These are phyloP conservation scores for Schizotus pectinicornis DNA, from an alignment of 2,888 invertebrate species.

Conservation along the genomic window DNA sequence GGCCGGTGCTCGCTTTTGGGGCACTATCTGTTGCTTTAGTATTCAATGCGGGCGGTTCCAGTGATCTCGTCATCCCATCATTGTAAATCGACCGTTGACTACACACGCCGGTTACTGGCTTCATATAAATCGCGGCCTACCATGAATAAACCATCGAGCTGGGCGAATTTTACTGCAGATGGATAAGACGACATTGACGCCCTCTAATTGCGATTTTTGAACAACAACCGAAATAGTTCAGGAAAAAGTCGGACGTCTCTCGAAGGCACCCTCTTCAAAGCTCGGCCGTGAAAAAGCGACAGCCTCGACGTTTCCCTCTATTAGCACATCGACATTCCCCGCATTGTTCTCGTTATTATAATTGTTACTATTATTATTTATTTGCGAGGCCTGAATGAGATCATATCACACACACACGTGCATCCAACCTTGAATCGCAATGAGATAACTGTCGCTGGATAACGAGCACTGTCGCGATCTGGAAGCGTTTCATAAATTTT, in stretches of 20 bases:
- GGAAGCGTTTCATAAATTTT: neutral
- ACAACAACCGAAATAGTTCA: no score
- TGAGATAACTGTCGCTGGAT: no score
- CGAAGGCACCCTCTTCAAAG: no score
- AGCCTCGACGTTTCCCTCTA: no score
- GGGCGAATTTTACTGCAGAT: conserved; percentile 25
- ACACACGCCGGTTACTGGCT: conserved; percentile 36
- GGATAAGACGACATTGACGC: conserved; percentile 17
- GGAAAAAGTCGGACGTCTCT: no score
- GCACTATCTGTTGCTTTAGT: conserved; percentile 38
- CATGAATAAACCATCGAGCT: conserved; percentile 33
- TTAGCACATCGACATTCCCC: conserved; percentile 9
- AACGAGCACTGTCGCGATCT: neutral
- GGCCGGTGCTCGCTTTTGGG: conserved; percentile 6
- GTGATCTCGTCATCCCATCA: conserved; percentile 45
- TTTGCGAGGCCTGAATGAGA: no score
- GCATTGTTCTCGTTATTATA: conserved; percentile 19
- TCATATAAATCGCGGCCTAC: conserved; percentile 40
- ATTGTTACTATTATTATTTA: conserved; percentile 4
- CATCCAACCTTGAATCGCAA: no score
- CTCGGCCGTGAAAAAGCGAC: no score
- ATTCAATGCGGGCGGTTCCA: conserved; percentile 40
- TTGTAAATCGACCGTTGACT: conserved; percentile 45
- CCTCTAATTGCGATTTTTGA: neutral
- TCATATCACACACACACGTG: no score